Evolutionary conservation across 2,888 invertebrate species (phyloP).

Genomic region (Epistrophe grossulariae): DNA sequence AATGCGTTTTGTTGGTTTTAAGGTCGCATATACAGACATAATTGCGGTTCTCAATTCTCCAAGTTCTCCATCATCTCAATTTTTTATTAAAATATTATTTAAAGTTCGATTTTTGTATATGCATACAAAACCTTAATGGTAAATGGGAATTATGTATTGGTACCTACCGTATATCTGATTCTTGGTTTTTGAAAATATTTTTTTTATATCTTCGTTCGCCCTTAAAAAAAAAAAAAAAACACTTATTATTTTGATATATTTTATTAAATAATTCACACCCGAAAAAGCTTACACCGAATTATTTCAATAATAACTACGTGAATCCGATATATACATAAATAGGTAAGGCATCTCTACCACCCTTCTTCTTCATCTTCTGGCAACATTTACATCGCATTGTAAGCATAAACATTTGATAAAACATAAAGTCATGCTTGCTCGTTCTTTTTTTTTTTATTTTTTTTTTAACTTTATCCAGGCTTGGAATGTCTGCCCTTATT

Average conservation of each 20-base stretch:
- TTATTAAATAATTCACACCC: constrained; percentile 40
- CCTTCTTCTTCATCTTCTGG: not conserved
- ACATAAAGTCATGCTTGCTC: constrained; percentile 66
- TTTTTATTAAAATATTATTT: too few relatives aligned
- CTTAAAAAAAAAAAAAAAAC: not conserved
- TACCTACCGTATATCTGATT: not conserved
- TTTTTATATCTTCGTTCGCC: not conserved
- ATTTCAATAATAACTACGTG: constrained; percentile 49
- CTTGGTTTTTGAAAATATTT: not conserved
- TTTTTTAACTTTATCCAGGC: not conserved
- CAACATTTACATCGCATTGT: constrained; percentile 66
- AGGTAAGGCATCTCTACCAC: not conserved
- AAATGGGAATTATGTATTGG: not conserved
- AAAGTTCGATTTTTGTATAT: too few relatives aligned
- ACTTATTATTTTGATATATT: constrained; percentile 37
- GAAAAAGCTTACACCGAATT: constrained; percentile 57
- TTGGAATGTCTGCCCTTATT: constrained; percentile 22
- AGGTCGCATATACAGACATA: too few relatives aligned
- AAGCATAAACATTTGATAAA: constrained; percentile 61
- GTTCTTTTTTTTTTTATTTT: constrained; percentile 2
- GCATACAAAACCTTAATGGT: too few relatives aligned
- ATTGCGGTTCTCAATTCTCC: too few relatives aligned
- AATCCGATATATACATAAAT: constrained; percentile 21
- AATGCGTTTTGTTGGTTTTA: too few relatives aligned
- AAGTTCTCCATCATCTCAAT: too few relatives aligned